Base-by-base conservation (phyloP, 2,888 invertebrate genomes). In the Microctonus brassicae region DNA sequence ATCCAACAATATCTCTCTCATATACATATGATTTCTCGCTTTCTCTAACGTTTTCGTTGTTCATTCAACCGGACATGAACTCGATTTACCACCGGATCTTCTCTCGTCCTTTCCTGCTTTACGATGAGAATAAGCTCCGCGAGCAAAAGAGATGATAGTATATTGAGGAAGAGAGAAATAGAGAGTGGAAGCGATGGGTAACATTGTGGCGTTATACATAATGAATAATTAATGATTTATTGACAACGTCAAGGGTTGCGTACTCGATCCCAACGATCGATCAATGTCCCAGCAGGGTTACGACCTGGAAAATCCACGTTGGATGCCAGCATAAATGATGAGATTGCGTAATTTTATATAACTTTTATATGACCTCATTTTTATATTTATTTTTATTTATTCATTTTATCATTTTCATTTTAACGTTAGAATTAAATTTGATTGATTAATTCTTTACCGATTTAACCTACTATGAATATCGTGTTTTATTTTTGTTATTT, bases 161-260 rank as follows among this genome's bases (percentile, higher is more conserved):
- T 17, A n/a, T n/a, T 17, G 47, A n/a, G 17, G 47, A 7, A 47
- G 17, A n/a, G 17, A n/a, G 17, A 47, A 3, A 17, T 9, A 47
- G 17, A n/a, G 47, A 47, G 47, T 47, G 47, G 17, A 47, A 47
- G 17, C 17, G 47, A 47, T 55, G 42, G 53, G 39, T 34, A 47
- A 70, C 34, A 61, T 65, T 63, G 63, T 72, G 76, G 71, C 66
- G 60, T 64, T 58, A 70, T 67, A 55, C 66, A 60, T 75, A 75
- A 77, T 77, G 77, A 77, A 77, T 77, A 77, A 77, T 77, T 74
- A 77, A 77, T 77, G 77, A 77, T 77, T 76, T 77, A 77, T 77
- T 75, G 76, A 75, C 73, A 77, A 75, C 74, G 66, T 69, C 69
- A 58, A 65, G 60, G 73, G 26, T 29, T 63, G 73, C 55, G 36